phyloP scores from a whole-genome alignment of 2,113 vertebrate species.

The Bos javanicus region DNA sequence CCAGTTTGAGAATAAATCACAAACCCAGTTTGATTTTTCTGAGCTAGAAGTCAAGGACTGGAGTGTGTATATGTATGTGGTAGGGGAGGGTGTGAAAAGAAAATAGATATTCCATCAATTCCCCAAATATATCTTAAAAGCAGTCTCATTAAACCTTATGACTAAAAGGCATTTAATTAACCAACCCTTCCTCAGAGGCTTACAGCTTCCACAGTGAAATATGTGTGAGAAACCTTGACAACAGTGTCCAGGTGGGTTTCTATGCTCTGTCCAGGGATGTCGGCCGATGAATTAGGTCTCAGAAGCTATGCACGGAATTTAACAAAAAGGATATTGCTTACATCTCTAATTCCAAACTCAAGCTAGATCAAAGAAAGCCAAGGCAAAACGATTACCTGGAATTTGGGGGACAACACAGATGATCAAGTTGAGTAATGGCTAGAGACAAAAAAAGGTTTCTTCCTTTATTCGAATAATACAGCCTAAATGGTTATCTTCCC shows the following conservation, averaged over 20 bases:
- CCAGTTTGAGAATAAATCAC: slow-evolving; percentile 22
- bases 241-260: background rate
- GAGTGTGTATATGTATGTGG: background rate
- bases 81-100: background rate
- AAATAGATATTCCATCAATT: slow-evolving; percentile 47
- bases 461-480: background rate
- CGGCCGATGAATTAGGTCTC: background rate
- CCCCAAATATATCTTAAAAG: slow-evolving; percentile 34
- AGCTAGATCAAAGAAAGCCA: slow-evolving; percentile 19
- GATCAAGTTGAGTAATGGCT: slow-evolving; percentile 22
- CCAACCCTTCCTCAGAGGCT: background rate
- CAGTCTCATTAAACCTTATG: slow-evolving; percentile 31
- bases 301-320: background rate
- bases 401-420: background rate
- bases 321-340: slow-evolving; percentile 12
- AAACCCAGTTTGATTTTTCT: background rate
- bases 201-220: background rate
- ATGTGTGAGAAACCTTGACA: slow-evolving; percentile 3
- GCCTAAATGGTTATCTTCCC: background rate
- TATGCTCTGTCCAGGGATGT: background rate
- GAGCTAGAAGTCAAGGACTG: background rate
- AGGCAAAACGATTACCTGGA: background rate
- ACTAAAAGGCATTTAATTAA: slow-evolving; percentile 49
- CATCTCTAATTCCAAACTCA: background rate
- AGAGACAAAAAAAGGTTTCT: background rate